A percentile compares a stretch with the other conserved stretches of the same genome.
These are phyloP conservation scores for Dolichopus griseipennis DNA, from an alignment of 2,888 invertebrate genomes.

Conservation along the genomic window DNA sequence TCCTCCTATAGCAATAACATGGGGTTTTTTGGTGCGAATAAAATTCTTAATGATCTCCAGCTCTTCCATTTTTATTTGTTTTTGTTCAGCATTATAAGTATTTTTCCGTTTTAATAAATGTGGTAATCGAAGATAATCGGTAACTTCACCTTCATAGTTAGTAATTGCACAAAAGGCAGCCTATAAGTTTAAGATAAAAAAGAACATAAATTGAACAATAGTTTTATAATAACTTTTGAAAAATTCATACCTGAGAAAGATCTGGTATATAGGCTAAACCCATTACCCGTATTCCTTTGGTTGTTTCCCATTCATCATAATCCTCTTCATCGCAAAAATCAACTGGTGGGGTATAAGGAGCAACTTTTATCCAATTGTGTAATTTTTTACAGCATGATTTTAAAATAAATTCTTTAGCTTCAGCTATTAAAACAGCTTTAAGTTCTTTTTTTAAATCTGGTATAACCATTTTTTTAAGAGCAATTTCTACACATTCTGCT, in stretches of 20 bases:
- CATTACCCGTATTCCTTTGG: conserved; percentile 69
- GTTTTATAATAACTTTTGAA: too few relatives aligned
- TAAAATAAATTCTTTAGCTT: conserved; percentile 79
- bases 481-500: conserved; percentile 77
- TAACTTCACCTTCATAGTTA: conserved; percentile 83
- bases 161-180: conserved; percentile 83
- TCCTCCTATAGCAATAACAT: conserved; percentile 83
- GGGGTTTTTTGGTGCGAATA: conserved; percentile 83
- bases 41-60: conserved; percentile 65
- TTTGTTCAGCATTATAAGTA: conserved; percentile 59
- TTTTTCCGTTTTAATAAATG: conserved; percentile 76
- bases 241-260: conserved; percentile 49
- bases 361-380: conserved; percentile 78
- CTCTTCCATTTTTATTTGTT: conserved; percentile 58
- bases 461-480: conserved; percentile 77
- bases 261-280: conserved; percentile 83
- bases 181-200: conserved; percentile 13
- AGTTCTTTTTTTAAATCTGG: conserved; percentile 85
- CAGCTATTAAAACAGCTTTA: conserved; percentile 64
- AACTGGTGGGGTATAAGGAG: conserved; percentile 57
- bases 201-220: background rate
- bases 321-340: conserved; percentile 66
- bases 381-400: conserved; percentile 77
- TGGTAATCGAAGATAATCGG: conserved; percentile 81
- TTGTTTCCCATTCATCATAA: conserved; percentile 83